Conservation (phyloP, 1,140 invertebrate species). For the Chionoecetes opilio region DNA sequence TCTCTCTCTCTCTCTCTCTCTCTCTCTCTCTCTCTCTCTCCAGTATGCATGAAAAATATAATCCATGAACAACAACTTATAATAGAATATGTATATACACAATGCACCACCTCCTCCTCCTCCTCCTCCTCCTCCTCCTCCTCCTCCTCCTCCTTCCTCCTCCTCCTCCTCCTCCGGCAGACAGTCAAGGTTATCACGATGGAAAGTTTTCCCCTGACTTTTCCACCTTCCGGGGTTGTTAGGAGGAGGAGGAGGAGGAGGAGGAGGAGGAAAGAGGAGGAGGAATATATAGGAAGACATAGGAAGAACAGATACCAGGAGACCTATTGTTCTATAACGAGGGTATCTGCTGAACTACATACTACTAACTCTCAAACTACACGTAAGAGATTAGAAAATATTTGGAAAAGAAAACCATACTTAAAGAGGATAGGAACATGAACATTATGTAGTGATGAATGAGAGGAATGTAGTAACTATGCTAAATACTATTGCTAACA, state of each 20-base stretch:
- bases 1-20: neutral
- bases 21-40: too few relatives aligned
- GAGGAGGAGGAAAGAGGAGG: constrained; percentile 3
- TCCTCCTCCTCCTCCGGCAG: neutral
- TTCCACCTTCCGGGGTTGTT: constrained; percentile 5
- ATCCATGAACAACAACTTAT: neutral
- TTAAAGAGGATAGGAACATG: too few relatives aligned
- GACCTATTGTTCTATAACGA: too few relatives aligned
- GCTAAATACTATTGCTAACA: too few relatives aligned
- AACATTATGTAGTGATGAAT: too few relatives aligned
- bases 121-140: neutral
- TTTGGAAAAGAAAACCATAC: too few relatives aligned
- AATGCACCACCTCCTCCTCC: neutral
- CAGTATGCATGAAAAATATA: neutral
- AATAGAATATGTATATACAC: neutral
- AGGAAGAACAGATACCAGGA: neutral
- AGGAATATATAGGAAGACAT: neutral
- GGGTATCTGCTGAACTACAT: too few relatives aligned
- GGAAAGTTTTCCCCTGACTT: neutral
- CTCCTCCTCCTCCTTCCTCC: neutral
- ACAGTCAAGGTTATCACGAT: neutral
- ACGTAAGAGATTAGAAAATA: too few relatives aligned
- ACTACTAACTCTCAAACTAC: too few relatives aligned
- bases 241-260: neutral
- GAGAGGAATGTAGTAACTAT: too few relatives aligned